Base-by-base conservation (phyloP, 2,888 invertebrate species). In the Torymus texanus region DNA sequence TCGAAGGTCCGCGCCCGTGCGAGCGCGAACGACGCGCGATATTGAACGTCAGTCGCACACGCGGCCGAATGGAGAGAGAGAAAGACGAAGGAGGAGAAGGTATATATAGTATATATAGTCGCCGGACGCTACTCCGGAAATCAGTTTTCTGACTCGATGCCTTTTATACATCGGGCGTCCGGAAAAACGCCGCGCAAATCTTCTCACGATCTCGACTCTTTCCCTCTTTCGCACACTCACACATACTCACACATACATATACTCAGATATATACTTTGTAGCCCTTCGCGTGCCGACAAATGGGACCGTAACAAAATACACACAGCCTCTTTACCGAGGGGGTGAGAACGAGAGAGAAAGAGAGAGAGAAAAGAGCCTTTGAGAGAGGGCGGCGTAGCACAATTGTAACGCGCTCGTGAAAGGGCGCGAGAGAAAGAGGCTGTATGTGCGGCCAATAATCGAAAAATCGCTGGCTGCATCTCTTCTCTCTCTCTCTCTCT, bases 231-330 rank as follows among this genome's bases (percentile, higher is more conserved):
- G 21, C 2, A 21, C 21, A 21, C 21, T 21, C 2, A 21, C 21
- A 21, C 83, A 82, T 83, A 82, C 85, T 8, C 29, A 29, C 41
- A 41, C 41, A 8, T 8, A 41, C 8, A 8, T 8, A 41, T 8
- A 41, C 41, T 41, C 41, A 8, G 41, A 41, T 41, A 41, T 41
- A 41, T 41, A 41, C 41, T 41, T 41, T 41, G 41, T 41, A 41
- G 41, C 41, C 41, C 41, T 41, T 8, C 8, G 41, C 85, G 41
- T 85, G 82, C 83, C 75, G 83, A 83, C 85, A 86, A 85, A 86
- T 85, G 85, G 84, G 82, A 81, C 73, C 83, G 81, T 78, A 82
- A 81, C 81, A 80, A 79, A 81, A 81, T 76, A 75, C 67, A 53
- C 53, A 59, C 24, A 67, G 16, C 13, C 67, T 78, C 58, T 67